Percentiles rank a stretch among this genome's conserved stretches.
Conservation (phyloP, 2,888 invertebrate species). For the Apamea anceps region DNA sequence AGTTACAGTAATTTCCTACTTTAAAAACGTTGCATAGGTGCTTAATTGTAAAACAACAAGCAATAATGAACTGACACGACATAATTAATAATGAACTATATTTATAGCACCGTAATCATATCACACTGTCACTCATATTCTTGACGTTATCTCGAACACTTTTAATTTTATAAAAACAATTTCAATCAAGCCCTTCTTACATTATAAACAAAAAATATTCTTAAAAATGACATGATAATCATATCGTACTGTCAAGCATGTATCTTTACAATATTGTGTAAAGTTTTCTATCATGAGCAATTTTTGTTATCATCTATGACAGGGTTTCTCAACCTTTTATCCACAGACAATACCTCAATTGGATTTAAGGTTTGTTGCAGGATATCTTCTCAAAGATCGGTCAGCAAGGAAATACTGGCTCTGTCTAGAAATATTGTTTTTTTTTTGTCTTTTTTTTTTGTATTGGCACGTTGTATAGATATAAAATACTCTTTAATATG, state of each 20-base stretch:
- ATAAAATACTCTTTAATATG: too few relatives aligned
- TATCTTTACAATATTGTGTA: constrained; percentile 53
- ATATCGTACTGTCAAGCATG: constrained; percentile 58
- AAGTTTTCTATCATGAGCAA: constrained; percentile 47
- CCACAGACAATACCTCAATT: background rate
- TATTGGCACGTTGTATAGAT: background rate
- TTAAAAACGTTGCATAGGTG: background rate
- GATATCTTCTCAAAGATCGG: background rate
- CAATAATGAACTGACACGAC: background rate
- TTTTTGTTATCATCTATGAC: constrained; percentile 57
- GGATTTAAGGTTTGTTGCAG: background rate
- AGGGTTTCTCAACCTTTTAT: constrained; percentile 27
- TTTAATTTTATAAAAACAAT: constrained; percentile 50
- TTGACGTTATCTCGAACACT: constrained; percentile 40
- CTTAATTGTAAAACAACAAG: too few relatives aligned
- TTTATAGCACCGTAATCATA: constrained; percentile 23
- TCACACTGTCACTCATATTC: constrained; percentile 47
- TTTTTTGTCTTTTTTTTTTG: background rate
- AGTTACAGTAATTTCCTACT: background rate
- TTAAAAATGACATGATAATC: constrained; percentile 36
- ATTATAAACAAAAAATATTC: constrained; percentile 9
- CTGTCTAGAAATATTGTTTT: background rate
- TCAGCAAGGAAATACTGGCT: background rate
- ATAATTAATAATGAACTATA: constrained; percentile 16
- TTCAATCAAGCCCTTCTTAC: background rate